Percentiles rank a stretch among this genome's conserved stretches.
Conservation (phyloP, 2,113 vertebrate genomes). For the Spizaetus ornatus region DNA sequence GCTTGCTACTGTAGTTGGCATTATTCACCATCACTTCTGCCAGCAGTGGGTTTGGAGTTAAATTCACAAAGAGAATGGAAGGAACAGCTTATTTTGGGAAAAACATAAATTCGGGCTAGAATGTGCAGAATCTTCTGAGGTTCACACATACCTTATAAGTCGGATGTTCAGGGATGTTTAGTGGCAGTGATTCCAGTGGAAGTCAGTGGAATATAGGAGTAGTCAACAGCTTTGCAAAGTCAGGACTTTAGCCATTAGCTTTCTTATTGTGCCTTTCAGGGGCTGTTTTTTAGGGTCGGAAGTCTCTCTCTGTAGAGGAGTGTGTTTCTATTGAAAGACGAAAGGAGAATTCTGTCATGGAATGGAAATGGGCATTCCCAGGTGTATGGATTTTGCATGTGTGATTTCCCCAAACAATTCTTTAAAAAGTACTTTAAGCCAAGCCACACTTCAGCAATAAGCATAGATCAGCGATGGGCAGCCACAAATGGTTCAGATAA, state of each 20-base stretch:
- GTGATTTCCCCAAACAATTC: not conserved
- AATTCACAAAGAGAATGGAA: not conserved
- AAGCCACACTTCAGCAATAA: conserved; percentile 39
- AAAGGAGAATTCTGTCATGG: not conserved
- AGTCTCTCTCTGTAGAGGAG: not conserved
- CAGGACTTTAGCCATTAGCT: not conserved
- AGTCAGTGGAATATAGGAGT: not conserved
- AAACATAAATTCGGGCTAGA: not conserved
- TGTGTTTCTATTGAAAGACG: not conserved
- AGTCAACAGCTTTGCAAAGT: not conserved
- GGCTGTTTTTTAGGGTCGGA: not conserved
- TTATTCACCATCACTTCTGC: not conserved
- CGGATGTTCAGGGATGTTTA: accelerated
- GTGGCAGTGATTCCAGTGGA: not conserved
- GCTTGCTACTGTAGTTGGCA: conserved; percentile 40
- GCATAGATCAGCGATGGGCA: not conserved
- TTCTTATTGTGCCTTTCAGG: not conserved
- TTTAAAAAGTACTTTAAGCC: not conserved
- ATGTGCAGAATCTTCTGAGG: not conserved
- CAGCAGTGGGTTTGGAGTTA: conserved; percentile 14
- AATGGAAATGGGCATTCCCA: not conserved
- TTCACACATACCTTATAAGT: not conserved
- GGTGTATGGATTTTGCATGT: not conserved
- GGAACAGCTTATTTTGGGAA: not conserved
- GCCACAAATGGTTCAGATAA: conserved; percentile 43